Evolutionary conservation across 2,113 vertebrate species (phyloP).

Genomic region (Poicephalus gulielmi): DNA sequence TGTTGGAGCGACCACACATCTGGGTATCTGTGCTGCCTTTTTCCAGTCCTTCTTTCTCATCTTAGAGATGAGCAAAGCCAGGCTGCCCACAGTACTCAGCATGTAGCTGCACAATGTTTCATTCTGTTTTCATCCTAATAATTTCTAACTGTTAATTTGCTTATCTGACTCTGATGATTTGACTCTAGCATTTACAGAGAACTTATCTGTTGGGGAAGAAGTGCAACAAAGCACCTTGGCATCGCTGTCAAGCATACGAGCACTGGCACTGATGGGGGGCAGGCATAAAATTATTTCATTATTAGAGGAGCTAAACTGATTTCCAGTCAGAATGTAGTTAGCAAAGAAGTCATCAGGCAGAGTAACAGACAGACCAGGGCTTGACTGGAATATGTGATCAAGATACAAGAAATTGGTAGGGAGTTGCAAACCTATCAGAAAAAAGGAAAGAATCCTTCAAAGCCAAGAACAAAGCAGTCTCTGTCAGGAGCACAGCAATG

Average conservation of each 20-base stretch:
- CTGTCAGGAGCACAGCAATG: background rate
- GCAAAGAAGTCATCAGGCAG: background rate
- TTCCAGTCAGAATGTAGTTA: background rate
- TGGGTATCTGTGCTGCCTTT: background rate
- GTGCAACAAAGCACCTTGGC: background rate
- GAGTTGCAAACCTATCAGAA: slow-evolving; percentile 29
- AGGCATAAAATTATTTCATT: background rate
- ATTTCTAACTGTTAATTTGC: background rate
- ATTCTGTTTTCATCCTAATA: background rate
- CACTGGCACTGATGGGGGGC: background rate
- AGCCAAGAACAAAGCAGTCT: slow-evolving; percentile 35
- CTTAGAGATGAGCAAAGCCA: background rate
- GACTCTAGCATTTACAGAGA: background rate
- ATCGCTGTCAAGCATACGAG: accelerated
- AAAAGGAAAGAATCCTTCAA: slow-evolving; percentile 44
- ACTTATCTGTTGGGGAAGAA: background rate
- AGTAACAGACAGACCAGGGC: background rate
- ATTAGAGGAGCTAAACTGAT: background rate
- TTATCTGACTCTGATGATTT: background rate
- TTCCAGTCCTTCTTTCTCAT: background rate
- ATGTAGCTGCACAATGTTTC: background rate
- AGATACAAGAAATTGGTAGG: slow-evolving; percentile 3
- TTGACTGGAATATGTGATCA: background rate
- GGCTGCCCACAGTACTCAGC: background rate
- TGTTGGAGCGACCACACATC: background rate